A percentile compares a stretch with the other conserved stretches of the same genome.
Evolutionary conservation across 1,140 invertebrate species (phyloP).

Genomic region (Drosophila orena): DNA sequence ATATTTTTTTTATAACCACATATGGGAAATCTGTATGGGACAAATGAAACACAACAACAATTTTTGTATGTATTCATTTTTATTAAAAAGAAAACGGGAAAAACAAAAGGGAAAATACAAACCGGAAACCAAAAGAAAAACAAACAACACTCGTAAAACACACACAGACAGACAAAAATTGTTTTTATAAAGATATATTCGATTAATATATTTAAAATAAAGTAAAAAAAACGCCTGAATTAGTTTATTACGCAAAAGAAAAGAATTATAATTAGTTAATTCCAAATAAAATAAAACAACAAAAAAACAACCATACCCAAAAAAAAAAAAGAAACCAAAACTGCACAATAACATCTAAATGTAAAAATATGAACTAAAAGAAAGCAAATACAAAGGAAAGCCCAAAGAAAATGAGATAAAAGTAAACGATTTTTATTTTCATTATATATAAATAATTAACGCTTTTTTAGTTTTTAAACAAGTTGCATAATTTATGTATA

Average conservation of each 20-base stretch:
- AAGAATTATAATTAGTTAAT: slow-evolving; percentile 52
- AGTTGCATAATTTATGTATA: slow-evolving; percentile 81
- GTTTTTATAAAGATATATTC: slow-evolving; percentile 81
- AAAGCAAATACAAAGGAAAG: slow-evolving; percentile 47
- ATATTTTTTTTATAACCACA: slow-evolving; percentile 58
- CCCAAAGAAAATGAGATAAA: slow-evolving; percentile 53
- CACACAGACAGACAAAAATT: slow-evolving; percentile 70
- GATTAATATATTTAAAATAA: slow-evolving; percentile 64
- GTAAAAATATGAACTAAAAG: slow-evolving; percentile 74
- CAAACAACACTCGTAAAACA: slow-evolving; percentile 51
- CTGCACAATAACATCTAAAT: slow-evolving; percentile 84
- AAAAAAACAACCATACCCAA: slow-evolving; percentile 41
- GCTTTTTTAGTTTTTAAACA: slow-evolving; percentile 81
- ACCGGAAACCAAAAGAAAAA: slow-evolving; percentile 31
- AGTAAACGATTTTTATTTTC: slow-evolving; percentile 72
- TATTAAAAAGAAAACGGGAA: slow-evolving; percentile 53
- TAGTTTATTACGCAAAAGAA: slow-evolving; percentile 77
- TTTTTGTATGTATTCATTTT: slow-evolving; percentile 84
- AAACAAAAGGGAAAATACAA: slow-evolving; percentile 29
- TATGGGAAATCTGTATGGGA: slow-evolving; percentile 47
- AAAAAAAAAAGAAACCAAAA: slow-evolving; percentile 38
- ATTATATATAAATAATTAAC: slow-evolving; percentile 84
- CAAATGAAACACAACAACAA: slow-evolving; percentile 61
- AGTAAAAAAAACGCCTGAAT: slow-evolving; percentile 66
- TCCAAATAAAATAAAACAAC: slow-evolving; percentile 38